Conservation (phyloP, 2,888 invertebrate species). For the Cyaniris semiargus region DNA sequence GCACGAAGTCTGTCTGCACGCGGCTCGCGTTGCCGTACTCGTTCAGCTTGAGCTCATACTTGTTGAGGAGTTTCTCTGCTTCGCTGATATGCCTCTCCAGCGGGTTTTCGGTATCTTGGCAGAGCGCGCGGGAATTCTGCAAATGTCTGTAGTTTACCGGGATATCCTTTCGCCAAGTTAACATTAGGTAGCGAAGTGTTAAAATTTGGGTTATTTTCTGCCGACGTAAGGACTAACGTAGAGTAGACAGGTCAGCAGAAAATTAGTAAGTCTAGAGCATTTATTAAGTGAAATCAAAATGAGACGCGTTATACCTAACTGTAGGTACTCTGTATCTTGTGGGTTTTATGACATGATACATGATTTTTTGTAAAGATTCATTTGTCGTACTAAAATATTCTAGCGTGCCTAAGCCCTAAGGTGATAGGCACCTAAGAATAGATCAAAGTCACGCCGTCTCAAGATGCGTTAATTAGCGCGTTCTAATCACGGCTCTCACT, state of each 20-base stretch:
- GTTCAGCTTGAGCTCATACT: slow-evolving; percentile 79
- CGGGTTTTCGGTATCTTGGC: slow-evolving; percentile 61
- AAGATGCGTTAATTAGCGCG: background rate
- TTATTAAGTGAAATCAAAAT: too few relatives aligned
- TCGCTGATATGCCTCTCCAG: slow-evolving; percentile 68
- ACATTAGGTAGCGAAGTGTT: too few relatives aligned
- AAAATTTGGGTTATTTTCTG: too few relatives aligned
- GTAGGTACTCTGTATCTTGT: too few relatives aligned
- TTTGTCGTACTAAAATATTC: background rate
- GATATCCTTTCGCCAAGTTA: background rate
- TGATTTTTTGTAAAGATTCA: background rate
- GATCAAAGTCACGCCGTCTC: background rate
- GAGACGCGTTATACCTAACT: too few relatives aligned
- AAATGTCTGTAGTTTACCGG: slow-evolving; percentile 27
- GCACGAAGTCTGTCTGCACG: slow-evolving; percentile 64
- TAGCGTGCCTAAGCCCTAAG: background rate
- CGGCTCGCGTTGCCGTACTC: slow-evolving; percentile 63
- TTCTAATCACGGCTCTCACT: slow-evolving; percentile 45
- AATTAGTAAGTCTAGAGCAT: too few relatives aligned
- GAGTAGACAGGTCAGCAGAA: too few relatives aligned
- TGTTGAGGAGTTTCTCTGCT: slow-evolving; percentile 78
- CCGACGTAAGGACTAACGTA: too few relatives aligned
- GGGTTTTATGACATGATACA: too few relatives aligned
- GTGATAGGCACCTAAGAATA: background rate
- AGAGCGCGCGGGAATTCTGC: slow-evolving; percentile 63